Evolutionary conservation across 2,888 invertebrate genomes (phyloP), one percentile per base, ranked within the genome.

Genomic region (Pristionchus exspectatus): DNA sequence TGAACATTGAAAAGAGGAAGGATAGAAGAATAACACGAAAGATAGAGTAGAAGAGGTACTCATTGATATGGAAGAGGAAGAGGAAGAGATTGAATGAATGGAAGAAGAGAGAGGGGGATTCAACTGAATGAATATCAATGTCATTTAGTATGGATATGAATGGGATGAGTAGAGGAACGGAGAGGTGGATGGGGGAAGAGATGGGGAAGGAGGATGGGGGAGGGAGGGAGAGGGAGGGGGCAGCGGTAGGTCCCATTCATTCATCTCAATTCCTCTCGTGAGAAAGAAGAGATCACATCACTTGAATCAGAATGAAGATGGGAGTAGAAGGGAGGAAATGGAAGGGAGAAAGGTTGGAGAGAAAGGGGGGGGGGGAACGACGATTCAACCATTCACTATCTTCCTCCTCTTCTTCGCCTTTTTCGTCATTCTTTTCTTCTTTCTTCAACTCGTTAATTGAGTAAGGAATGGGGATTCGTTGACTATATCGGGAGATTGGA

Each of bases 401-500:
- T 18, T 30, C 18, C 44, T 50, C 44, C 44, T 50, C 44, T 9
- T 77, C 77, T 77, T 44, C 18, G 18, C 5, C 72, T 50, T 50
- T 77, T 44, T 77, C 77, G 33, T 27, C 69, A 69, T 69, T 69
- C 69, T 69, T 69, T 69, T 30, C 30, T 69, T 69, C 69, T 30
- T 69, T 69, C 27, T n/a, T 69, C 69, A n/a, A 69, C 69, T 69
- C 69, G 69, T 69, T 69, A 69, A 69, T 69, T 27, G 69, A 69
- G 69, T 69, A 30, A 27, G 69, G 27, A 69, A 27, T n/a, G 69
- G 69, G 30, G 27, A 69, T 69, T 69, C 69, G 69, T 69, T n/a
- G 69, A 69, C 69, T 27, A 69, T 69, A 69, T 69, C 69, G 69
- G 69, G 69, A 69, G 27, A 69, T 69, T 69, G 69, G 69, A 69